Conservation (phyloP, 2,113 vertebrate genomes). For the Podilymbus podiceps region DNA sequence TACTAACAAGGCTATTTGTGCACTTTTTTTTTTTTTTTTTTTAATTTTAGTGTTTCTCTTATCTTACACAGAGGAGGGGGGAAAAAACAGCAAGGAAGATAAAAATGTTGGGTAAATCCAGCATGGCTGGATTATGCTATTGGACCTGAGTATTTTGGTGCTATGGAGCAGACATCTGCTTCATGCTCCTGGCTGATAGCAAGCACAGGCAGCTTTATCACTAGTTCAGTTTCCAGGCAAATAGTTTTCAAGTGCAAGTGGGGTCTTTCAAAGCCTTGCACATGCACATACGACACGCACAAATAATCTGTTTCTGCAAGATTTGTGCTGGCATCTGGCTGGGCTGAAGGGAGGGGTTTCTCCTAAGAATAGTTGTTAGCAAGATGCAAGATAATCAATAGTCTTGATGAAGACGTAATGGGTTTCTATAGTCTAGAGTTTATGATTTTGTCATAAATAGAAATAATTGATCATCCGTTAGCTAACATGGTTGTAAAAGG, state of each 20-base stretch:
- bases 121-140: neutral
- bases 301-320: neutral
- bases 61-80: neutral
- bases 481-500: neutral
- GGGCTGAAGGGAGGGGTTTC: neutral
- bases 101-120: conserved; percentile 36
- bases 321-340: neutral
- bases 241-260: neutral
- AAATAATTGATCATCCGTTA: neutral
- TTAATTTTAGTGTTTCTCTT: neutral
- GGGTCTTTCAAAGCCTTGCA: neutral
- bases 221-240: neutral
- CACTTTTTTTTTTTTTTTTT: neutral
- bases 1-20: neutral
- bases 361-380: neutral
- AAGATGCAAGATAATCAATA: neutral
- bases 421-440: neutral
- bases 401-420: neutral
- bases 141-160: neutral
- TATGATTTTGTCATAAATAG: neutral
- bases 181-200: conserved; percentile 24
- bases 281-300: neutral
- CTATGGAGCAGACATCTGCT: conserved; percentile 6
- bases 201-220: neutral
- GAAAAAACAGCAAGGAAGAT: neutral